Conservation (phyloP, 2,888 invertebrate genomes). For the Aphrophora alni region DNA sequence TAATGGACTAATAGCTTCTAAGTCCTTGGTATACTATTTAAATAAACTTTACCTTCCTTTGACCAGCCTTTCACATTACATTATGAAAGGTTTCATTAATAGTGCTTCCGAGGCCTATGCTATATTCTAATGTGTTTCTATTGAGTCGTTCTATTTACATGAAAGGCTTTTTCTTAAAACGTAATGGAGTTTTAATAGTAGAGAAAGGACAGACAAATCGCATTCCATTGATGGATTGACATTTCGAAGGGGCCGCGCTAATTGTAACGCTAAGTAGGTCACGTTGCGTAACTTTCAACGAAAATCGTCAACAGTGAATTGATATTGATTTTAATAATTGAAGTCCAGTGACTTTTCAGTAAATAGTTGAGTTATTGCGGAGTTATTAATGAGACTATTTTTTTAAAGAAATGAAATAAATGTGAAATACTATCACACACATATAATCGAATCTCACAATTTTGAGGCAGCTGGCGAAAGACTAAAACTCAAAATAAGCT, state of each 20-base stretch:
- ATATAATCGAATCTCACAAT: no score
- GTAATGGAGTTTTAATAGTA: background rate
- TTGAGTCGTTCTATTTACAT: background rate
- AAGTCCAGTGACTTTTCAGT: no score
- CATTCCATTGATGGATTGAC: conserved; percentile 27
- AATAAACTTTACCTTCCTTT: no score
- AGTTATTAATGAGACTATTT: no score
- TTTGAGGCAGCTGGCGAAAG: no score
- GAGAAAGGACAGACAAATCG: background rate
- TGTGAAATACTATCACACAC: no score
- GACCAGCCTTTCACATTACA: background rate
- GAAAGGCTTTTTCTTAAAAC: background rate
- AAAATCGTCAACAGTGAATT: no score
- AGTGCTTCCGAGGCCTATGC: background rate
- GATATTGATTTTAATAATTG: no score
- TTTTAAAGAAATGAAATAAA: no score
- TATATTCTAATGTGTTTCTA: background rate
- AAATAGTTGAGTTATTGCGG: no score
- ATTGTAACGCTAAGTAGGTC: conserved; percentile 31
- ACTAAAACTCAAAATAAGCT: no score
- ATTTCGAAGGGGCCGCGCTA: conserved; percentile 34
- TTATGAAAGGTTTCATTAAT: background rate
- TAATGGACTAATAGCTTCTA: background rate
- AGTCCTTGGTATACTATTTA: background rate
- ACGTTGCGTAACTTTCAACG: background rate